A percentile compares a stretch with the other conserved stretches of the same genome.
phyloP scores from a whole-genome alignment of 2,888 invertebrate genomes.

The Girardia tigrina region DNA sequence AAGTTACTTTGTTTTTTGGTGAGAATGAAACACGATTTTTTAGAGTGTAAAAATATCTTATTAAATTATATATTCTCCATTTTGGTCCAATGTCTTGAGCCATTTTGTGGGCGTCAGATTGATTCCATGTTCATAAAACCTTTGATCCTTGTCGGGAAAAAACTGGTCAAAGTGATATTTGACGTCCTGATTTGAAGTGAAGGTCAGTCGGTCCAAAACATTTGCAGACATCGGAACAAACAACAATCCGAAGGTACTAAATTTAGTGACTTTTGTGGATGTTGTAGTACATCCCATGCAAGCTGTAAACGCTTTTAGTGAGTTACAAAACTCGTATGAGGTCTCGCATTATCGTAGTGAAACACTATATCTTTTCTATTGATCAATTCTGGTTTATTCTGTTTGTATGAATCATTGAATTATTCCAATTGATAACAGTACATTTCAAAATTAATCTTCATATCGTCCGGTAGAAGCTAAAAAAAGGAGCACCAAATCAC shows the following conservation, averaged over 20 bases:
- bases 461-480: not conserved
- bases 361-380: not conserved
- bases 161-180: not conserved
- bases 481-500: no score
- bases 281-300: not conserved
- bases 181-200: not conserved
- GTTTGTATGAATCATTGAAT: not conserved
- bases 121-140: not conserved
- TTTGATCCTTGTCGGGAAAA: not conserved
- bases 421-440: not conserved
- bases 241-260: no score
- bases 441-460: not conserved
- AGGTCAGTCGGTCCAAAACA: not conserved
- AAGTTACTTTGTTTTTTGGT: no score
- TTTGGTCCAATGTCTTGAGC: not conserved
- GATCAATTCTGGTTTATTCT: not conserved
- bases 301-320: not conserved
- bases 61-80: not conserved
- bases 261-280: not conserved
- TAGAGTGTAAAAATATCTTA: not conserved
- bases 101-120: not conserved
- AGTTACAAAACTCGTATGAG: not conserved
- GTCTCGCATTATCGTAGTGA: not conserved
- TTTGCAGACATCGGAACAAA: no score
- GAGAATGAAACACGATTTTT: no score